Percentiles rank a stretch among this genome's conserved stretches.
phyloP scores from a whole-genome alignment of 2,113 vertebrate genomes.

The Saccopteryx bilineata region DNA sequence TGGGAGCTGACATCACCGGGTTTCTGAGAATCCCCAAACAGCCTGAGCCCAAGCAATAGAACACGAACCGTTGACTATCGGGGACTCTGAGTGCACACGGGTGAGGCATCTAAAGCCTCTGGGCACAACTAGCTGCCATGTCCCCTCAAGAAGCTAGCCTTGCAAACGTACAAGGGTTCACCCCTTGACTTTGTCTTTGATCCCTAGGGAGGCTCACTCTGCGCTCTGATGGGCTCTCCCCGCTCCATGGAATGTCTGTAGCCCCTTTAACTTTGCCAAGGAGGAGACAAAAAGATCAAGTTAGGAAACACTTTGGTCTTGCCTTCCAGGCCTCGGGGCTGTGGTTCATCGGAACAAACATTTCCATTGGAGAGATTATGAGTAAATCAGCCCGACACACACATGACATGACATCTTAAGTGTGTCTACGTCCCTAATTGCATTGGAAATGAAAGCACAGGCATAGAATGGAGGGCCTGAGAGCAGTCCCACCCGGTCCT shows the following conservation, averaged over 20 bases:
- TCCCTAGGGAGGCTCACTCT: background rate
- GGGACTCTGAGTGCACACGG: background rate
- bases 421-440: background rate
- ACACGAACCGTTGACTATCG: background rate
- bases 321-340: background rate
- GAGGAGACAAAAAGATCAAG: background rate
- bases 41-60: background rate
- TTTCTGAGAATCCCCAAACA: constrained; percentile 36
- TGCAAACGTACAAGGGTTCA: background rate
- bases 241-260: background rate
- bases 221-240: background rate
- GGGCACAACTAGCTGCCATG: background rate
- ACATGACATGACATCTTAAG: background rate
- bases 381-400: background rate
- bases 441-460: background rate
- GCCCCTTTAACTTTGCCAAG: background rate
- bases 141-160: background rate
- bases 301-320: background rate
- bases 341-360: background rate
- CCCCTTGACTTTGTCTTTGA: background rate
- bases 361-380: background rate
- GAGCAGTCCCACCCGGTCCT: background rate
- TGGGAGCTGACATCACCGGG: background rate
- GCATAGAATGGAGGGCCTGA: background rate
- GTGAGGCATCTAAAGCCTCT: too few relatives aligned